phyloP scores from a whole-genome alignment of 1,140 invertebrate genomes.

The Temnothorax nylanderi region DNA sequence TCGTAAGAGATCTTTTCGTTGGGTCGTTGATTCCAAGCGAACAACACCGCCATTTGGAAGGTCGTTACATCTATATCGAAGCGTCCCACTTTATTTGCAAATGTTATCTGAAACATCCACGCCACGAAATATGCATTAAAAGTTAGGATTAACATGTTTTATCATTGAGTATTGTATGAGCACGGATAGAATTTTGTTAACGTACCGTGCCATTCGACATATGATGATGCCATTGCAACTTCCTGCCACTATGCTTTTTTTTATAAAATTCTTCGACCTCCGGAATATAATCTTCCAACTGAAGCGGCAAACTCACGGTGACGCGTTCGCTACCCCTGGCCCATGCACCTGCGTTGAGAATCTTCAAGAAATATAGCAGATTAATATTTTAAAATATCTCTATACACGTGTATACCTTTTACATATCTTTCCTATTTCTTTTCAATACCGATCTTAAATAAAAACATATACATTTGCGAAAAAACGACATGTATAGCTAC shows the following conservation, averaged over 20 bases:
- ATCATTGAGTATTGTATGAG: background rate
- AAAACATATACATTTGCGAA: background rate
- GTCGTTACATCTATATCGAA: slow-evolving; percentile 99
- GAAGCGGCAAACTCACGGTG: slow-evolving; percentile 97
- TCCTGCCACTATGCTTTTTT: slow-evolving; percentile 99
- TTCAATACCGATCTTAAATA: background rate
- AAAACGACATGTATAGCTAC: slow-evolving; percentile 55
- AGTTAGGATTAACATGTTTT: background rate
- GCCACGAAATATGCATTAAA: background rate
- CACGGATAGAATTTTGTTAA: slow-evolving; percentile 3
- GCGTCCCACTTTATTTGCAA: slow-evolving; percentile 96
- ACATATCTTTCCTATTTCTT: background rate
- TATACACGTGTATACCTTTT: too few relatives aligned
- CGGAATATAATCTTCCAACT: slow-evolving; percentile 99
- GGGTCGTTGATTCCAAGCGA: slow-evolving; percentile 99
- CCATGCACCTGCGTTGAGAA: slow-evolving; percentile 99
- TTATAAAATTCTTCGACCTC: slow-evolving; percentile 98
- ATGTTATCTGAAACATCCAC: slow-evolving; percentile 91
- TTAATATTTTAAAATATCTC: background rate
- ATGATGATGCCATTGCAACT: slow-evolving; percentile 99
- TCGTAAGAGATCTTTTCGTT: slow-evolving; percentile 97
- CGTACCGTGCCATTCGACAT: slow-evolving; percentile 98
- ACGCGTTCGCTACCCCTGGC: slow-evolving; percentile 96
- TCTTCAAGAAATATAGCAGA: slow-evolving; percentile 83
- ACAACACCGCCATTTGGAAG: slow-evolving; percentile 99